A percentile compares a stretch with the other conserved stretches of the same genome.
phyloP scores from a whole-genome alignment of 2,888 invertebrate genomes.

The Gnatocerus cornutus region DNA sequence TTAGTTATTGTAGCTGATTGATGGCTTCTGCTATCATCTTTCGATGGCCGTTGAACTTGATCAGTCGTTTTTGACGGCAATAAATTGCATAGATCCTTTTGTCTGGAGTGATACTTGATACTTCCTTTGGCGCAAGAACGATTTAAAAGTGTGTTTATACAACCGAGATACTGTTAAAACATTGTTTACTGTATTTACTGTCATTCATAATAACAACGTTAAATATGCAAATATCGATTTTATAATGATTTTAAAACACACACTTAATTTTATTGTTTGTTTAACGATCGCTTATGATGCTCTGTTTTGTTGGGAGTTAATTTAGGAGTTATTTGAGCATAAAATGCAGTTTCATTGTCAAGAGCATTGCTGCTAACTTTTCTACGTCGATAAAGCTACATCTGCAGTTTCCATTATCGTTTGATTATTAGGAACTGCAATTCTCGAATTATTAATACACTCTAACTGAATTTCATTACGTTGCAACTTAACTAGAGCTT shows the following conservation, averaged over 20 bases:
- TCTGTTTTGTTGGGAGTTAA: not conserved
- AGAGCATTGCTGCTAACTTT: slow-evolving; percentile 8
- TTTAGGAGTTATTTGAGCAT: slow-evolving; percentile 1
- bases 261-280: slow-evolving; percentile 3
- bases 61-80: slow-evolving; percentile 4
- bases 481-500: slow-evolving; percentile 5
- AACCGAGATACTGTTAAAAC: not conserved
- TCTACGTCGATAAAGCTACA: slow-evolving; percentile 26
- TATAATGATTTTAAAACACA: not conserved
- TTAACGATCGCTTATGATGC: not conserved
- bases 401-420: slow-evolving; percentile 29
- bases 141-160: not conserved
- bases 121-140: not conserved
- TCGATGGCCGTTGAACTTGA: slow-evolving; percentile 12
- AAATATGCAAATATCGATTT: slow-evolving; percentile 8
- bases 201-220: not conserved
- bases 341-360: slow-evolving; percentile 17
- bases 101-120: slow-evolving; percentile 6
- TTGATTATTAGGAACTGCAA: slow-evolving; percentile 8
- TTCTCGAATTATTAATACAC: slow-evolving; percentile 12
- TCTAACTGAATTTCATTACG: slow-evolving; percentile 7
- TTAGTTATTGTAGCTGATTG: slow-evolving; percentile 28
- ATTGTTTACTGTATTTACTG: slow-evolving; percentile 4
- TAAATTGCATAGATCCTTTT: slow-evolving; percentile 2
- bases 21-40: slow-evolving; percentile 16